Percentiles rank a stretch among this genome's conserved stretches.
Conservation (phyloP, 2,113 vertebrate genomes). For the Thamnaconus septentrionalis region DNA sequence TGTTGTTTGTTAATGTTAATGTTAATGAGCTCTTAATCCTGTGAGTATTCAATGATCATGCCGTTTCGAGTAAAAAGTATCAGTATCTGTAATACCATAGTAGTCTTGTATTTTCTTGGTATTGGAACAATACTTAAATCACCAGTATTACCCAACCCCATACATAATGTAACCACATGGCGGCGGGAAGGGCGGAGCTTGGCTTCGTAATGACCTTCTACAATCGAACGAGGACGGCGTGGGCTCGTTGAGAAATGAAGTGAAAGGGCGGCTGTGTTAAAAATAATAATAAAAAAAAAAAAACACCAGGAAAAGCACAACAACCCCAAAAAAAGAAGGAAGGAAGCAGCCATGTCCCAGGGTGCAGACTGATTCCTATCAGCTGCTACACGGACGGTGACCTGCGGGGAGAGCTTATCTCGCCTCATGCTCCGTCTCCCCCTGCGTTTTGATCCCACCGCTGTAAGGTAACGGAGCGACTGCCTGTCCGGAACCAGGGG, state of each 20-base stretch:
- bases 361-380: conserved; percentile 72
- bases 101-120: no score
- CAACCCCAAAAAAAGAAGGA: conserved; percentile 58
- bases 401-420: conserved; percentile 69
- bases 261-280: conserved; percentile 40
- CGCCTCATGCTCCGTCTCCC: conserved; percentile 56
- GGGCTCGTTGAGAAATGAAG: conserved; percentile 36
- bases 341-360: conserved; percentile 58
- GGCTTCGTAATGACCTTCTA: no score
- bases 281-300: conserved; percentile 12
- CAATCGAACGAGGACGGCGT: neutral
- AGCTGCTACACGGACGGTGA: conserved; percentile 69
- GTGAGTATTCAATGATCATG: no score
- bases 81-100: no score
- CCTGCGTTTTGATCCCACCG: conserved; percentile 61
- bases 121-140: no score
- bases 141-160: no score
- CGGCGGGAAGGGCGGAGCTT: no score
- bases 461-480: conserved; percentile 47
- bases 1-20: no score
- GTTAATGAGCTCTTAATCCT: no score
- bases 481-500: conserved; percentile 25
- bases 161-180: no score
- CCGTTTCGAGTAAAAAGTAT: no score
- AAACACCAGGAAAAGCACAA: neutral